A percentile compares a stretch with the other conserved stretches of the same genome.
Conservation (phyloP, 2,113 vertebrate genomes). For the Elachura formosa region DNA sequence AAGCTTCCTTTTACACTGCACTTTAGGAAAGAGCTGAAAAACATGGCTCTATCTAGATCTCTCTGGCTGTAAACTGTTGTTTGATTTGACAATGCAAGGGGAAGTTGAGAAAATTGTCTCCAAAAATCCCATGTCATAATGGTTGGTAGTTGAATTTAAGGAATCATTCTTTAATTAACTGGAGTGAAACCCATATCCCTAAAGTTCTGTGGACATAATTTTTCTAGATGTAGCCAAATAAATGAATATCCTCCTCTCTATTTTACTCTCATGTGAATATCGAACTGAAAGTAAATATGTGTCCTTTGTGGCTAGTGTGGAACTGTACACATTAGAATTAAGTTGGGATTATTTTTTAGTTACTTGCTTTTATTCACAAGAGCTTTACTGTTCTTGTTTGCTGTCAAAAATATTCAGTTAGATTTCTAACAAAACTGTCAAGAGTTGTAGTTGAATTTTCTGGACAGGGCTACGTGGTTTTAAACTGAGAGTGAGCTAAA, state of each 20-base stretch:
- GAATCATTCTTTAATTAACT: neutral
- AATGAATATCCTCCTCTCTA: neutral
- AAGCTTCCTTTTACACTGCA: neutral
- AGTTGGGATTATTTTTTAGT: neutral
- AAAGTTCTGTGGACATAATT: neutral
- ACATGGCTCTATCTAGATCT: neutral
- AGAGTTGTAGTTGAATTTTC: constrained; percentile 34
- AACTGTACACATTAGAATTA: neutral
- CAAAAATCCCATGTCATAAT: neutral
- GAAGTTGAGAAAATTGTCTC: neutral
- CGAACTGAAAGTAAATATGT: neutral
- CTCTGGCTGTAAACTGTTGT: neutral
- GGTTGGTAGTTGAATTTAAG: neutral
- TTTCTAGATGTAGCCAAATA: neutral
- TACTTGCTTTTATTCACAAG: neutral
- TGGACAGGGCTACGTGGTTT: neutral
- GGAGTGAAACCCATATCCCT: neutral
- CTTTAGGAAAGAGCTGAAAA: neutral
- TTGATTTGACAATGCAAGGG: neutral
- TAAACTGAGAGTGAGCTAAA: constrained; percentile 17
- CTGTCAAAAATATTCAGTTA: neutral
- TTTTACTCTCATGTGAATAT: neutral
- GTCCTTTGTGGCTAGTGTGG: neutral
- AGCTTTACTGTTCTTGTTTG: neutral
- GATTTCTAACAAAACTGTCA: neutral